Evolutionary conservation across 2,113 vertebrate species (phyloP), one percentile per base, ranked within the genome.

Genomic region (Struthidea cinerea): DNA sequence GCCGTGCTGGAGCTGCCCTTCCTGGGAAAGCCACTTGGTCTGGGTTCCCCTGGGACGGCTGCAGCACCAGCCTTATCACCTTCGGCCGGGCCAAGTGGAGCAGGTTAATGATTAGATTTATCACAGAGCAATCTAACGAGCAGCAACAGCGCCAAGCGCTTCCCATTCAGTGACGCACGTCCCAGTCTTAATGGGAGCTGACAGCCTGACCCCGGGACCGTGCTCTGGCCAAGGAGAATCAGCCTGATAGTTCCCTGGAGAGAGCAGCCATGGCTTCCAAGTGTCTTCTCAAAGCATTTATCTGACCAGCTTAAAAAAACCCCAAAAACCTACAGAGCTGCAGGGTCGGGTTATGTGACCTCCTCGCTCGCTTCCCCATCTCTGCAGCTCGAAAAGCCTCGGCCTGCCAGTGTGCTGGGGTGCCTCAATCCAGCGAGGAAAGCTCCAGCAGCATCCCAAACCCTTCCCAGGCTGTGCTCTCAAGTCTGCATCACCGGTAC

Each of bases 401-500:
- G 3, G 39, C 56, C 42, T 18, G 32, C 37, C 21, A 26, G 39
- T 1, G 1, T 13, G 5, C 37, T 41, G 35, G 57, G 41, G 18
- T 11, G 5, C 47, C 67, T 76, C 6, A 10, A 44, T 33, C 18
- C 17, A 11, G 44, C 6, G 2, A 46, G 49, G 41, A 56, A 28
- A 32, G 44, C 50, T 55, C 53, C 5, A 11, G 2, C 30, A 52
- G 91, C 3, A 3, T 55, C 42, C 75, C 49, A 12, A 0, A 9
- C 37, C 42, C 23, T 52, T 11, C 33, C 47, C 32, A 17, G 60
- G 21, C 20, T 50, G n/a, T 21, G 52, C 32, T 76, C 30, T 33
- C 0, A 0, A 1, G 4, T 6, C 50, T 46, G 47, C 6, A 3
- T 23, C 7, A 0, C 75, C 1, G 6, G 14, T 32, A 18, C 42